Evolutionary conservation across 2,888 invertebrate species (phyloP), one percentile per base, ranked within the genome.

Genomic region (Apomyelois bistriatella): DNA sequence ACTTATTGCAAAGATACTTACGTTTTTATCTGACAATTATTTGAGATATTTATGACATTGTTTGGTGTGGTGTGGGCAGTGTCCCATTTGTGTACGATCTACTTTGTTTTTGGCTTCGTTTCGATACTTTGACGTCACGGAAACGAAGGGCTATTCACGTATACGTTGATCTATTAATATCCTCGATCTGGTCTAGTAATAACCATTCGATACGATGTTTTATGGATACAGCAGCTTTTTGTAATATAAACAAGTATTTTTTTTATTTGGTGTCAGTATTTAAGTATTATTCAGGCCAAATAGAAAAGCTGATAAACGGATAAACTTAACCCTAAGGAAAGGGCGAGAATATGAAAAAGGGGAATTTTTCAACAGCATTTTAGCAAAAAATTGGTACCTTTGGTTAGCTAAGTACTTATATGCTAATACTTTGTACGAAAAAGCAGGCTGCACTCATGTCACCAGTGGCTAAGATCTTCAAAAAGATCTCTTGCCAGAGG

Each of bases 81-180:
- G 72, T 65, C 66, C 73, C 68, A 71, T 72, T 74, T 74, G 46
- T 60, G 74, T 64, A 67, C 62, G 72, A 70, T 58, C 65, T 66
- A 65, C 66, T 65, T 69, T 66, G 63, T 58, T 66, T 72, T 81
- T 81, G 77, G 77, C 77, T 69, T 61, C 72, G 59, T 56, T 55
- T 63, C 57, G 58, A 57, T 52, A 59, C 55, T 68, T 71, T 79
- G 79, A 82, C 81, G 82, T 81, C 78, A 79, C 63, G 56, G 64
- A 68, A 69, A 65, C 57, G 68, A 74, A 84, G 84, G 84, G 82
- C 80, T 85, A 82, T 83, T 82, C 79, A 72, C 70, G 79, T 76
- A 70, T 72, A 66, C 65, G 63, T 4, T 32, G 5, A 59, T 56
- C 81, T 85, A 84, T 77, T 76, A 81, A 80, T 83, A 82, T 72